Base-by-base conservation (phyloP, 2,888 invertebrate genomes). In the Chironomus riparius region DNA sequence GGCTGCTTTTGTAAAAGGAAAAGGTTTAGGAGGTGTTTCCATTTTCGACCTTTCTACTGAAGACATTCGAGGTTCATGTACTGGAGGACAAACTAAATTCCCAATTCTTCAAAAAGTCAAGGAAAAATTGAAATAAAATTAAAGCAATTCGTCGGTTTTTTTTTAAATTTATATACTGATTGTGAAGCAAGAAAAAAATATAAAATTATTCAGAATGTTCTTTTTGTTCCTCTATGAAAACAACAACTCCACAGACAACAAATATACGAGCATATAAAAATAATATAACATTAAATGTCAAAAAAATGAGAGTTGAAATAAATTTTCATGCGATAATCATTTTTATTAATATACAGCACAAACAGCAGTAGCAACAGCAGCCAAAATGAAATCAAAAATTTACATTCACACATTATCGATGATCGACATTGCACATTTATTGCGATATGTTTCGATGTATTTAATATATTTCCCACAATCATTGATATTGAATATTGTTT, bases 61-160 rank as follows among this genome's bases (percentile, higher is more conserved):
- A 78, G 94, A 94, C 81, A 93, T 93, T 86, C 89, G 91, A 71
- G 94, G 94, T 10, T 86, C 90, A 7, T 94, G 94, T 85, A 89
- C 88, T 3, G 91, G 91, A 0, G 91, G 92, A 80, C 24, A 21
- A 65, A 91, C 92, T 80, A 92, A 92, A 80, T 94, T 88, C 82
- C 93, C 93, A 0, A 88, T 94, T 77, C 84, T 93, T 75, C 18
- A 15, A 7, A 61, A 62, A 38, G 62, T 72, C 12, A 72, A 72
- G 38, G 62, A 72, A 22, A 72, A 72, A 21, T 62, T 72, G 38
- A 72, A 38, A 10, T 38, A 38, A 38, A 38, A 28, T 28, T 38
- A 38, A 38, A 38, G 10, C 10, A 38, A 10, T 10, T 10, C 38
- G 38, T 38, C 38, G 2, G 10, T 10, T 38, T 38, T 38, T 38